Conservation (phyloP, 2,113 vertebrate genomes). For the Callorhinus ursinus region DNA sequence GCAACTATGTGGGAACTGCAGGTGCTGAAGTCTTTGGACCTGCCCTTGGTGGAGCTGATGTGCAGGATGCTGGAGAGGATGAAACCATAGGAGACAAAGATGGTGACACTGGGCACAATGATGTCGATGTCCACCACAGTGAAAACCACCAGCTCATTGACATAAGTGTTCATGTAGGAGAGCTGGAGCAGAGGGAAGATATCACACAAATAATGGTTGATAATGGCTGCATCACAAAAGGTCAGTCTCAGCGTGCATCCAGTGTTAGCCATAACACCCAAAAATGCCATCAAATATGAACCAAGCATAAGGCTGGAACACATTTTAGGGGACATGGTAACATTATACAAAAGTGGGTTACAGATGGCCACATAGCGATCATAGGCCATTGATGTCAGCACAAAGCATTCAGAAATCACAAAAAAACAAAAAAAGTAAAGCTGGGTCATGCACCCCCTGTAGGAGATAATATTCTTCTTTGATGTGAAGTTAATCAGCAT, state of each 20-base stretch:
- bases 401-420: slow-evolving; percentile 36
- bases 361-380: slow-evolving; percentile 55
- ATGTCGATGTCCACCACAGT: not conserved
- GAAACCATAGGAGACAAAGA: slow-evolving; percentile 39
- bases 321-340: not conserved
- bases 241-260: slow-evolving; percentile 32
- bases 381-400: slow-evolving; percentile 50
- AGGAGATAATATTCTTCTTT: slow-evolving; percentile 45
- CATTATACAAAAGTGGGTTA: slow-evolving; percentile 26
- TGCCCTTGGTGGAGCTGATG: not conserved
- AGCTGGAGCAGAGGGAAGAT: slow-evolving; percentile 39
- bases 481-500: slow-evolving; percentile 46
- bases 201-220: slow-evolving; percentile 65
- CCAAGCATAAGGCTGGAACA: slow-evolving; percentile 17
- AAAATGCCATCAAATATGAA: slow-evolving; percentile 40
- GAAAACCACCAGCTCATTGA: slow-evolving; percentile 6
- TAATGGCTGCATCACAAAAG: slow-evolving; percentile 24
- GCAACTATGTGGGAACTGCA: slow-evolving; percentile 50
- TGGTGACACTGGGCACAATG: not conserved
- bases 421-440: slow-evolving; percentile 55
- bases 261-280: not conserved
- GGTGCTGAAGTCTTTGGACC: slow-evolving; percentile 36
- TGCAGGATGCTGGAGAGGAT: not conserved
- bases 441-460: not conserved
- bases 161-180: not conserved